Percentiles rank a stretch among this genome's conserved stretches.
Conservation (phyloP, 2,888 invertebrate species). For the Dynastes tityus region DNA sequence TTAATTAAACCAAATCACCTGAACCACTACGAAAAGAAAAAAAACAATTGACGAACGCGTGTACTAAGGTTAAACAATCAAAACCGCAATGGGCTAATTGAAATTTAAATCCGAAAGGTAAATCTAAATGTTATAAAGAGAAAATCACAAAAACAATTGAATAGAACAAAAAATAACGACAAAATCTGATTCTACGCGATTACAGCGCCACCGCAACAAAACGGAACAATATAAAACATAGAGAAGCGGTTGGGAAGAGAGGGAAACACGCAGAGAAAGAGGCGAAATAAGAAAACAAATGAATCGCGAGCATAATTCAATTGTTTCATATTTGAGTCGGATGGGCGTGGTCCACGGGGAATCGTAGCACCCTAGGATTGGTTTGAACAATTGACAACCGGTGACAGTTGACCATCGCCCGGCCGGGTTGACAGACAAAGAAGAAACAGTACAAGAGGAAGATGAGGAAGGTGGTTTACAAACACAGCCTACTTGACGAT, state of each 20-base stretch:
- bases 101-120: background rate
- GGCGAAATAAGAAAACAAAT: slow-evolving; percentile 37
- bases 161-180: background rate
- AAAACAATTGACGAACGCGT: background rate
- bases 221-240: background rate
- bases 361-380: slow-evolving; percentile 60
- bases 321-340: slow-evolving; percentile 64
- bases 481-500: slow-evolving; percentile 8
- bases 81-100: background rate
- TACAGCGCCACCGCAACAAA: slow-evolving; percentile 13
- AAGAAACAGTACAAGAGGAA: too few relatives aligned
- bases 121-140: background rate
- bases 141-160: slow-evolving; percentile 1
- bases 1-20: too few relatives aligned
- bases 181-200: background rate
- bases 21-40: background rate
- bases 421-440: slow-evolving; percentile 5
- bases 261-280: background rate
- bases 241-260: too few relatives aligned
- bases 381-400: slow-evolving; percentile 62
- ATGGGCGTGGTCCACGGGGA: slow-evolving; percentile 61
- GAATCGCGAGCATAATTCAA: slow-evolving; percentile 58
- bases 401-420: slow-evolving; percentile 54
- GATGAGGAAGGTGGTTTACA: slow-evolving; percentile 1
- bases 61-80: background rate